Base-by-base conservation (phyloP, 1,140 invertebrate genomes). In the Drosophila nannoptera region DNA sequence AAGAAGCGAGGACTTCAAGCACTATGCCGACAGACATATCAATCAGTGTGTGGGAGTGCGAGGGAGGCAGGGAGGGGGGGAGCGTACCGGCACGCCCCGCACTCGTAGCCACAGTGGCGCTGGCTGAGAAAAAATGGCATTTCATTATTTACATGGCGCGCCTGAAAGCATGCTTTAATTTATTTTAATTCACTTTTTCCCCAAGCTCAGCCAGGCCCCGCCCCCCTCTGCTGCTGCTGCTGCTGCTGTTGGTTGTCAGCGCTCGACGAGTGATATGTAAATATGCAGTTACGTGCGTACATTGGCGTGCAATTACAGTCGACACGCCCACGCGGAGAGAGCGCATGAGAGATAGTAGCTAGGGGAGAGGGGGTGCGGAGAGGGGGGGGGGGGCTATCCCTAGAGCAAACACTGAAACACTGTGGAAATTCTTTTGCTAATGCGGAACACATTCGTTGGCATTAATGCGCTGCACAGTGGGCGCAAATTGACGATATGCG, bases 131-230 rank as follows among this genome's bases (percentile, higher is more conserved):
- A 22, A 84, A 84, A 84, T 84, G 78, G 70, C 61, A 70, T 66
- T 84, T 81, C 81, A 86, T 84, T 84, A 84, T 86, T 84, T 84
- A 84, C 81, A 75, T 81, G 77, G 74, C 65, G 77, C 67, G 82
- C 77, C 82, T 81, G 81, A 86, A 86, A 86, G 82, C 81, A 81
- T 81, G 82, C 77, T 86, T 86, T 86, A 86, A 86, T 86, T 86
- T 86, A 86, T 86, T 86, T 86, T 87, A 87, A 87, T 86, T 86
- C 77, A 75, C 73, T 87, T 78, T 61, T 61, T 62, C 33, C 48
- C 36, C 61, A 52, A 52, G 49, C 49, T 33, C 63, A 35, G 64
- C 35, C 31, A 7, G 31, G 31, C 22, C 9, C 40, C 14, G 16
- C 42, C 46, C 22, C 52, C 61, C 62, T 53, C 35, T 46, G 32